Evolutionary conservation across 2,888 invertebrate genomes (phyloP).

Genomic region (Chrysodeixis includens): DNA sequence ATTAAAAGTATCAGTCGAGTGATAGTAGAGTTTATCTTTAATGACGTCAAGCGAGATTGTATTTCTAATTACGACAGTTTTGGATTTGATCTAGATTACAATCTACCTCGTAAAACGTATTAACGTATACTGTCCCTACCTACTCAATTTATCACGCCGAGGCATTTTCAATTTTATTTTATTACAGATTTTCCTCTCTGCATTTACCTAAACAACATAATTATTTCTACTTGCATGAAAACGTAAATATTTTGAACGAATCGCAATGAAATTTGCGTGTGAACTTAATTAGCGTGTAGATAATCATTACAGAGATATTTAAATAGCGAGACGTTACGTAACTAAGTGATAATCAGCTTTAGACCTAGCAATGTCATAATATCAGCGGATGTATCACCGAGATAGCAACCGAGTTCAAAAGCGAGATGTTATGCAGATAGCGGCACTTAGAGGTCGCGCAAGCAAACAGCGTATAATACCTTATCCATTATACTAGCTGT

Average conservation of each 20-base stretch:
- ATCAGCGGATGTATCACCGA: slow-evolving; percentile 17
- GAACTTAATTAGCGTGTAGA: too few relatives aligned
- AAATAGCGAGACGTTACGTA: neutral
- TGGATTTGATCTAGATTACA: neutral
- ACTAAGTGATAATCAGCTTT: neutral
- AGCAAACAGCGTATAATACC: slow-evolving; percentile 14
- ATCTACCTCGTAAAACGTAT: neutral
- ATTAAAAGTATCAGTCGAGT: neutral
- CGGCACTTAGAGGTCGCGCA: slow-evolving; percentile 31
- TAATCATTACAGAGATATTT: neutral
- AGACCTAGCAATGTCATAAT: slow-evolving; percentile 6
- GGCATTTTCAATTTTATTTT: too few relatives aligned
- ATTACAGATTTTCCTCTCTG: too few relatives aligned
- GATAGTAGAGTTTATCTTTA: neutral
- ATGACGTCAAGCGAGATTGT: slow-evolving; percentile 5
- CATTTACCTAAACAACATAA: too few relatives aligned
- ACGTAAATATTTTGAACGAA: too few relatives aligned
- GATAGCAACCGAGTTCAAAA: slow-evolving; percentile 38
- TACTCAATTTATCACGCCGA: too few relatives aligned
- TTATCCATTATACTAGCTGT: too few relatives aligned
- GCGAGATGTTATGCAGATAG: slow-evolving; percentile 7
- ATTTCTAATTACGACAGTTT: neutral
- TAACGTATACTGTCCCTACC: too few relatives aligned
- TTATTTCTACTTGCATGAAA: too few relatives aligned
- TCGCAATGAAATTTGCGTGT: too few relatives aligned